phyloP scores from a whole-genome alignment of 1,140 invertebrate species.

The Pseudomyrmex cubaensis region DNA sequence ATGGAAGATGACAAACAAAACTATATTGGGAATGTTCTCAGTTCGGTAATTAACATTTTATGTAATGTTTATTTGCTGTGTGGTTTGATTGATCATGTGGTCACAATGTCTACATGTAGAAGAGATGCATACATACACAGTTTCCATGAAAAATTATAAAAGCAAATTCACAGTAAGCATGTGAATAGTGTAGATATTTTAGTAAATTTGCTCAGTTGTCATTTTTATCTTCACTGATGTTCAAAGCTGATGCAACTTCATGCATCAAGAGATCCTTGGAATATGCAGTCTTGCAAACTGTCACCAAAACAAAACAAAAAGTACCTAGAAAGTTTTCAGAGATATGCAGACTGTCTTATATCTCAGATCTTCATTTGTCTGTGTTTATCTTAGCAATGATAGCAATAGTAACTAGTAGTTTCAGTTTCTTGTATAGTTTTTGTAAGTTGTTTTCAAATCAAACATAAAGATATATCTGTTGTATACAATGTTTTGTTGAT shows the following conservation, averaged over 20 bases:
- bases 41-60: conserved; percentile 74
- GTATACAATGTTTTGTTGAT: neutral
- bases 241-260: no score
- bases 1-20: conserved; percentile 81
- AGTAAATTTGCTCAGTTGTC: no score
- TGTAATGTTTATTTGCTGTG: neutral
- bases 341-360: conserved; percentile 42
- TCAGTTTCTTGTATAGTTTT: conserved; percentile 38
- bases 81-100: neutral
- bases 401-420: conserved; percentile 19
- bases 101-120: no score
- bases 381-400: conserved; percentile 69
- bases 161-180: no score
- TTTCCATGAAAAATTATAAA: no score
- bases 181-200: no score
- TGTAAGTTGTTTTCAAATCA: conserved; percentile 55
- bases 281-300: neutral
- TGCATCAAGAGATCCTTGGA: no score
- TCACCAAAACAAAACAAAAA: no score
- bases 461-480: neutral
- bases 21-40: conserved; percentile 79
- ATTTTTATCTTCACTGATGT: no score
- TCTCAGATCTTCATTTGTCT: conserved; percentile 58
- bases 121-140: no score
- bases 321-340: no score